Percentiles rank a stretch among this genome's conserved stretches.
These are phyloP conservation scores for Gymnodraco acuticeps DNA, from an alignment of 2,797 vertebrate genomes.

Conservation along the genomic window DNA sequence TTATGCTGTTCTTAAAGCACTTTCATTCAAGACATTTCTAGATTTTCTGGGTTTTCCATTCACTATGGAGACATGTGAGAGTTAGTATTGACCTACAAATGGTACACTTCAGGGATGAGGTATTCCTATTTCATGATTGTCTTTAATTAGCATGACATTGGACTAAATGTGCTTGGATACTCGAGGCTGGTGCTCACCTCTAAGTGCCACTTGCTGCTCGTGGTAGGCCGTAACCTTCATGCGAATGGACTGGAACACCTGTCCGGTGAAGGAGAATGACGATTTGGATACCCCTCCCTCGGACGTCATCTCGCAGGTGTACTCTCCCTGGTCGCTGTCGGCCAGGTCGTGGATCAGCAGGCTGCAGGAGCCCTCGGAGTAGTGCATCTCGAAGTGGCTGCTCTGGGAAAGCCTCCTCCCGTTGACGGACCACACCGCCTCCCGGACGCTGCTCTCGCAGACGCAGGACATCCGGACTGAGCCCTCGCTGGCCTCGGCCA, in stretches of 20 bases:
- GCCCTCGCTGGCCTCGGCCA: conserved; percentile 88
- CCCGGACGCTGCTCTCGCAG: conserved; percentile 91
- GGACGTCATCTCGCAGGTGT: conserved; percentile 92
- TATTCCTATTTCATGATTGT: no score
- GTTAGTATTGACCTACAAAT: no score
- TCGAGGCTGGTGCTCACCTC: conserved; percentile 70
- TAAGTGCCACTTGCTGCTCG: conserved; percentile 85
- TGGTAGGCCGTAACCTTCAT: conserved; percentile 86
- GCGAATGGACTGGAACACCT: conserved; percentile 90
- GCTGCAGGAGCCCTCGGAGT: conserved; percentile 93
- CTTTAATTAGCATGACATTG: not conserved
- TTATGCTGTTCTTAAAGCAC: no score
- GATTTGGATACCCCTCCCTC: conserved; percentile 93
- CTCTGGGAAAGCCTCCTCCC: conserved; percentile 92
- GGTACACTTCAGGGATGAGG: no score
- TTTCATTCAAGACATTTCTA: no score
- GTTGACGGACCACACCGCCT: conserved; percentile 93
- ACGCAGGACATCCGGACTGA: conserved; percentile 90
- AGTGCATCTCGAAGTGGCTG: conserved; percentile 90
- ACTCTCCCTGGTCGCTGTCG: conserved; percentile 94
- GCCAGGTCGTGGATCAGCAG: conserved; percentile 91
- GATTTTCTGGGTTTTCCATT: no score
- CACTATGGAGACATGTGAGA: no score
- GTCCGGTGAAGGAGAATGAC: conserved; percentile 92
- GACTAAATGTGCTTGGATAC: not conserved